Conservation (phyloP, 2,888 invertebrate species). For the Drosophila subsilvestris region DNA sequence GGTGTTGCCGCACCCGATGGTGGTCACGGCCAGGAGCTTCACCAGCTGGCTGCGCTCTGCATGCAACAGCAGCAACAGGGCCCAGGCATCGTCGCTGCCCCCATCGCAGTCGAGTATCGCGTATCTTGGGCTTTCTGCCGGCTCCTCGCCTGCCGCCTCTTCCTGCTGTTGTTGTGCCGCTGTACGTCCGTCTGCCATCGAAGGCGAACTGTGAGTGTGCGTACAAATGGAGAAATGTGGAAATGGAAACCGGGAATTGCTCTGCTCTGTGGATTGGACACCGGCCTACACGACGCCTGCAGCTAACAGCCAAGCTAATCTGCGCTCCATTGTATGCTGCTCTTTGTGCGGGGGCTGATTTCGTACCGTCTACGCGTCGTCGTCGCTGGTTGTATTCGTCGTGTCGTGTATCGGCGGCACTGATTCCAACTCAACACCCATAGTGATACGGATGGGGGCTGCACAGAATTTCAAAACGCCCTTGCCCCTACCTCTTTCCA, state of each 20-base stretch:
- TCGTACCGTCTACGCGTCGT: background rate
- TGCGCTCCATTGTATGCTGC: background rate
- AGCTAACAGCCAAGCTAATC: background rate
- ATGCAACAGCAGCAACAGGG: conserved; percentile 86
- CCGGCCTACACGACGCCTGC: background rate
- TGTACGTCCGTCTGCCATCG: conserved; percentile 23
- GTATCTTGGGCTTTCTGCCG: conserved; percentile 47
- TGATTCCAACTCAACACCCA: background rate
- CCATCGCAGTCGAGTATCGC: conserved; percentile 87
- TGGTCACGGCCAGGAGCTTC: conserved; percentile 87
- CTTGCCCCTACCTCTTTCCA: background rate
- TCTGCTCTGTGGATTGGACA: background rate
- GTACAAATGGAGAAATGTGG: conserved; percentile 2
- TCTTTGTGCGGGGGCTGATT: background rate
- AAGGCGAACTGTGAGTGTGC: conserved; percentile 31
- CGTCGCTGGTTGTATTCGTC: background rate
- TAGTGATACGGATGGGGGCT: conserved; percentile 13
- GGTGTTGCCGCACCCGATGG: conserved; percentile 90
- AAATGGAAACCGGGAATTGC: background rate
- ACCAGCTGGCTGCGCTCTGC: conserved; percentile 83
- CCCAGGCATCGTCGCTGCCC: conserved; percentile 88
- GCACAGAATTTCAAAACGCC: conserved; percentile 27
- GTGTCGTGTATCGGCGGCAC: background rate
- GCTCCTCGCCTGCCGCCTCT: background rate
- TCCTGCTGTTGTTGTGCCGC: background rate